A percentile compares a stretch with the other conserved stretches of the same genome.
phyloP scores from a whole-genome alignment of 2,113 vertebrate genomes.

The Percopsis transmontana region DNA sequence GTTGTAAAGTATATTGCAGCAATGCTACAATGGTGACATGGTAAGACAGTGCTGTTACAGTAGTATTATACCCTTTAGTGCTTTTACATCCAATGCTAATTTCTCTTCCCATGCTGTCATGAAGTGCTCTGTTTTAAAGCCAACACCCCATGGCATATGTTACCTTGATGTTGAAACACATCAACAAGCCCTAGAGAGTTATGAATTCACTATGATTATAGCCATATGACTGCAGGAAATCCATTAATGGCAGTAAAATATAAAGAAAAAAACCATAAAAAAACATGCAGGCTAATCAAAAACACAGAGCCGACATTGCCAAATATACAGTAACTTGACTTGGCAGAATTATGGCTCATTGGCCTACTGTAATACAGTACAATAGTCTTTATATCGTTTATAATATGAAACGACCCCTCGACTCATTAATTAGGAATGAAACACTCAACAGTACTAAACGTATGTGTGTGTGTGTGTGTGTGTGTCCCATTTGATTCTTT shows the following conservation, averaged over 20 bases:
- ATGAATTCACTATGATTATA: constrained; percentile 72
- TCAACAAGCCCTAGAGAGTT: constrained; percentile 61
- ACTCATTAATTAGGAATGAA: constrained; percentile 56
- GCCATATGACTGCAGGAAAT: constrained; percentile 61
- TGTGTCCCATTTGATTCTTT: background rate
- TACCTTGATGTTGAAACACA: constrained; percentile 58
- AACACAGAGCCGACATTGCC: constrained; percentile 64
- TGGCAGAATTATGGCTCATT: constrained; percentile 65
- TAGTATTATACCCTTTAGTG: too few relatives aligned
- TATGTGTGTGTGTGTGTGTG: background rate
- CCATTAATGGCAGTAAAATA: constrained; percentile 68
- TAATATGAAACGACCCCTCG: constrained; percentile 59
- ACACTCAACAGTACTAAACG: constrained; percentile 29
- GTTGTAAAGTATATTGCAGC: constrained; percentile 13
- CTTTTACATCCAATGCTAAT: too few relatives aligned
- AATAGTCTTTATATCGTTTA: constrained; percentile 67
- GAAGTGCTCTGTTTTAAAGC: constrained; percentile 43
- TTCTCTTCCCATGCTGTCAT: constrained; percentile 16
- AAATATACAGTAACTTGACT: constrained; percentile 68
- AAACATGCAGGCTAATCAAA: constrained; percentile 71
- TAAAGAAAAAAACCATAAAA: constrained; percentile 69
- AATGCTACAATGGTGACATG: too few relatives aligned
- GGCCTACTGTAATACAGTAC: constrained; percentile 46
- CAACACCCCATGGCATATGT: constrained; percentile 43
- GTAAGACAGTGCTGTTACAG: too few relatives aligned